A percentile compares a stretch with the other conserved stretches of the same genome.
These are phyloP conservation scores for Lepidocyrtinus sp. DNA, from an alignment of 2,888 invertebrate genomes.

Conservation along the genomic window DNA sequence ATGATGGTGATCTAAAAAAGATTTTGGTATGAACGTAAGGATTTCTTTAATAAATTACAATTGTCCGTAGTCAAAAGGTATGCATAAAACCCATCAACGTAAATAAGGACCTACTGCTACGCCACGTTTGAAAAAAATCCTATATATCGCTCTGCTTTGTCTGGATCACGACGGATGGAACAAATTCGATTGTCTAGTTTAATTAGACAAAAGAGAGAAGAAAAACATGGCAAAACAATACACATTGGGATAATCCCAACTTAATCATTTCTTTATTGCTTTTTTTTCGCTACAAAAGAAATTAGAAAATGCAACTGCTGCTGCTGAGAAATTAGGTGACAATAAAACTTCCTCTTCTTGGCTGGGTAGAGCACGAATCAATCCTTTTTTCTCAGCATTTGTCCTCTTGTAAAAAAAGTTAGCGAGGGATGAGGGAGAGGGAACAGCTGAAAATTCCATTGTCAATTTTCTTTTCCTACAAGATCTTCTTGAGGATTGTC, in stretches of 20 bases:
- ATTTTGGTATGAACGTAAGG: constrained; percentile 27
- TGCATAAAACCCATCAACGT: neutral
- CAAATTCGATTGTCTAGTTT: constrained; percentile 56
- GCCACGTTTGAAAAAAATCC: neutral
- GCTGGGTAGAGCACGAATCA: constrained; percentile 54
- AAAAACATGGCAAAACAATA: constrained; percentile 41
- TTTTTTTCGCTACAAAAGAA: neutral
- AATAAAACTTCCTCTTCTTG: constrained; percentile 44
- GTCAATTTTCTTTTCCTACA: neutral
- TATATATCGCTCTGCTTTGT: neutral
- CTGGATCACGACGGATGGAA: constrained; percentile 38
- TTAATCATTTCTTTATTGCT: neutral
- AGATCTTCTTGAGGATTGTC: constrained; percentile 5
- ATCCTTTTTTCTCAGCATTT: constrained; percentile 32
- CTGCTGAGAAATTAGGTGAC: constrained; percentile 55
- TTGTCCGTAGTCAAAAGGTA: neutral
- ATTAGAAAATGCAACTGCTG: constrained; percentile 24
- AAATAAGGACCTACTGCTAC: neutral
- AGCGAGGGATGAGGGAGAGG: neutral
- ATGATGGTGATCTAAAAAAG: constrained; percentile 31
- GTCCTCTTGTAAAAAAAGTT: neutral
- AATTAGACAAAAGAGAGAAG: constrained; percentile 49
- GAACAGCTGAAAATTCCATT: neutral
- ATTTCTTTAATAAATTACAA: constrained; percentile 32
- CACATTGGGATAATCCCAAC: no score